Evolutionary conservation across 2,888 invertebrate species (phyloP).

Genomic region (Temnothorax rugatulus): DNA sequence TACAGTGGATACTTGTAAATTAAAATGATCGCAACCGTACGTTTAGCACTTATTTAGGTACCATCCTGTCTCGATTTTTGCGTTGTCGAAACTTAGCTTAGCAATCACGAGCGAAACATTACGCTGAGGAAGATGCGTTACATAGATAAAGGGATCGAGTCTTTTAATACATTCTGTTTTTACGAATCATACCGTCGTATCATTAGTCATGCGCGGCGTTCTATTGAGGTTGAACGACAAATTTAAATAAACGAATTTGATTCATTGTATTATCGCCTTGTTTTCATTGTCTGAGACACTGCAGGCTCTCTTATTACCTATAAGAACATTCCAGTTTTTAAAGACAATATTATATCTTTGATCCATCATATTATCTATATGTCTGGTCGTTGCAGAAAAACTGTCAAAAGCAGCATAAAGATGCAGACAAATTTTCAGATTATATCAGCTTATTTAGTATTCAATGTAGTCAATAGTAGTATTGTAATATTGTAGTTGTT

Average conservation of each 20-base stretch:
- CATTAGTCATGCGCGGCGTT: constrained; percentile 27
- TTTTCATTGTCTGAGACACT: constrained; percentile 3
- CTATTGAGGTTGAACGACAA: constrained; percentile 34
- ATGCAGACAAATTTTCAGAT: not conserved
- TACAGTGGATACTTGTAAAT: constrained; percentile 80
- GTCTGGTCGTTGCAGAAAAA: not conserved
- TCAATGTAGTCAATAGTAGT: too few relatives aligned
- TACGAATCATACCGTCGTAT: constrained; percentile 26
- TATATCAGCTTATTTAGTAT: not conserved
- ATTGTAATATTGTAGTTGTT: too few relatives aligned
- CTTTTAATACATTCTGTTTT: constrained; percentile 46
- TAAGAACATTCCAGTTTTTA: constrained; percentile 4
- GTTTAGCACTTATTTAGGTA: constrained; percentile 73
- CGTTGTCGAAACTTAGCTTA: constrained; percentile 22
- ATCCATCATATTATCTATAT: not conserved
- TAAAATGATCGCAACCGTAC: constrained; percentile 74
- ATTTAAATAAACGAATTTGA: constrained; percentile 42
- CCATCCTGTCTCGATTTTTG: constrained; percentile 61
- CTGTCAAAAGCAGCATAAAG: not conserved
- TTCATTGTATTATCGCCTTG: constrained; percentile 31
- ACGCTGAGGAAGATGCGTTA: not conserved
- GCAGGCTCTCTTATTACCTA: not conserved
- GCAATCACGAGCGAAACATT: not conserved
- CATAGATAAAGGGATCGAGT: constrained; percentile 11
- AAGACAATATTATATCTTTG: constrained; percentile 45